phyloP scores from a whole-genome alignment of 2,113 vertebrate genomes.

The Hemichromis elongatus region DNA sequence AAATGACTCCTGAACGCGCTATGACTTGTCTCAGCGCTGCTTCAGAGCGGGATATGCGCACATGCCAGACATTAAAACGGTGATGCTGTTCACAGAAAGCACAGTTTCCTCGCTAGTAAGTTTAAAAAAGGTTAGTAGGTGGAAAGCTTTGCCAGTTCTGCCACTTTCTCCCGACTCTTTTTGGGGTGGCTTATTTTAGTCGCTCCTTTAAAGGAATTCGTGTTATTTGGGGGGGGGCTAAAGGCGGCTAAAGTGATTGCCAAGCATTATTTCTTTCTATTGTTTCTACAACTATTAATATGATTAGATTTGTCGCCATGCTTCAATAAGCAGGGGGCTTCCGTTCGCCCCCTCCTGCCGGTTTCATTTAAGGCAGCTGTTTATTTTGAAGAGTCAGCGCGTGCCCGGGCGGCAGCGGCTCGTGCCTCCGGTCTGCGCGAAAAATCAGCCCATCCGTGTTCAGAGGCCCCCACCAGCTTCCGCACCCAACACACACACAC shows the following conservation, averaged over 20 bases:
- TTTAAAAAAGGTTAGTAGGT: not conserved
- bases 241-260: not conserved
- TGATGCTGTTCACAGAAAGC: not conserved
- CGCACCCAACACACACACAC: not conserved
- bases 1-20: not conserved
- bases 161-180: conserved; percentile 15
- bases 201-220: not conserved
- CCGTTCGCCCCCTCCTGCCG: not conserved
- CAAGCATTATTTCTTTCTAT: not conserved
- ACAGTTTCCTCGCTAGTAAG: not conserved
- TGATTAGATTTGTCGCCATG: not conserved
- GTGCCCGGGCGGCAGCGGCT: conserved; percentile 48
- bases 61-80: not conserved
- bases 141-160: not conserved
- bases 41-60: not conserved
- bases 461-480: not conserved
- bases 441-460: conserved; percentile 23
- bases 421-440: conserved; percentile 48
- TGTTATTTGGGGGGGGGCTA: not conserved
- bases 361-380: conserved; percentile 39
- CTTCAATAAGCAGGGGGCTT: not conserved
- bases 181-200: not conserved
- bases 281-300: not conserved
- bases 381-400: conserved; percentile 61
- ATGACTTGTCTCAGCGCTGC: not conserved